Base-by-base conservation (phyloP, 2,888 invertebrate genomes). In the Hydrotaea diabolus region DNA sequence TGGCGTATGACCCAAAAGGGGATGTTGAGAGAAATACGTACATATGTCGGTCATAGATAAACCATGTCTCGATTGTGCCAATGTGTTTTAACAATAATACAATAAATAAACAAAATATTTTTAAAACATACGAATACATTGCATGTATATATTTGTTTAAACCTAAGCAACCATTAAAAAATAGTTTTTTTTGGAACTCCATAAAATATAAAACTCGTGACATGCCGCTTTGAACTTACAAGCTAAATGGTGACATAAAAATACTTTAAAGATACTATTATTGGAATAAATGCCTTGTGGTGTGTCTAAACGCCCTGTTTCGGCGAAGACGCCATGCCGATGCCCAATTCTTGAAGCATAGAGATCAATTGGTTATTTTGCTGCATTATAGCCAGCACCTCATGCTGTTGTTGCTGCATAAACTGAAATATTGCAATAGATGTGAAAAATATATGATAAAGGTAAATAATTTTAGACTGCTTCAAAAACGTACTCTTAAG, bases 281-380 rank as follows among this genome's bases (percentile, higher is more conserved):
- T 3, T 49, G 31, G 2, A 31, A 4, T 2, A n/a, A 49, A n/a
- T 49, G n/a, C n/a, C 7, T 1, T n/a, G n/a, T 13, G 15, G 15
- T n/a, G 13, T 49, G 1, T 2, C 49, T 49, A 13, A 13, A 49
- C n/a, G n/a, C 13, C 69, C 23, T 69, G 66, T 21, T 71, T 85
- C 72, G 46, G 19, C 53, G 74, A 66, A n/a, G 62, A 64, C 57
- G 82, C 49, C 26, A 81, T 66, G 9, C 80, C 83, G 71, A 85
- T 83, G 15, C 86, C 86, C 43, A 91, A 86, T 73, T 89, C 88
- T 73, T 88, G 88, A 0, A 91, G 75, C 81, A 89, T 87, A 46
- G 88, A 82, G 64, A 92, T 90, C 8, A 92, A 81, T 77, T 91
- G 89, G n/a, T 89, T 88, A 87, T 92, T 92, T 76, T 90, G 89